Base-by-base conservation (phyloP, 2,888 invertebrate species). In the Adineta ricciae region DNA sequence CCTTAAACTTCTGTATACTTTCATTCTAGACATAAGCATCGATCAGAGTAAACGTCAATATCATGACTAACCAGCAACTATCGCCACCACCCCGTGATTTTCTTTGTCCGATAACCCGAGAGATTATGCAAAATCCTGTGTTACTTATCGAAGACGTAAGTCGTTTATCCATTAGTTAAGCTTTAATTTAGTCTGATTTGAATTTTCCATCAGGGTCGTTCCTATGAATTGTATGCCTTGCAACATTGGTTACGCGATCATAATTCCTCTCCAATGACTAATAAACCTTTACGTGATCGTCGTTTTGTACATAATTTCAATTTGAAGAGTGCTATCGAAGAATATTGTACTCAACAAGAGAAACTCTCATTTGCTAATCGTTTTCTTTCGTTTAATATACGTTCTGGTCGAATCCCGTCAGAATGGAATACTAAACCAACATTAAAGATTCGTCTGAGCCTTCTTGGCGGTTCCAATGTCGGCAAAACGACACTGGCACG, bases 271-370 rank as follows among this genome's bases (percentile, higher is more conserved):
- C 78, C 78, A 24, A 78, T 78, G 78, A 78, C 78, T 11, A 78
- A 78, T 78, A 78, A 78, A 41, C 24, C 41, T 14, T 78, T 78
- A 41, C 38, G n/a, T 41, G 41, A 78, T 78, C 78, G 78, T 41
- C 38, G 41, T 41, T 78, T 78, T 78, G 41, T 78, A 41, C 38
- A 41, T 41, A 78, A 78, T 78, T 78, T n/a, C 41, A 78, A 78
- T 78, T 78, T 78, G 41, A 78, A 78, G 41, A 78, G n/a, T 78
- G 78, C 78, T 41, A 78, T 78, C 41, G 78, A 78, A 78, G 78
- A 78, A 41, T 78, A n/a, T 78, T n/a, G n/a, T 41, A n/a, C 78
- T n/a, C 38, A 78, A 78, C 78, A 41, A 78, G 78, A 78, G n/a
- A 41, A 24, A 41, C n/a, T 41, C n/a, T 78, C 78, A 21, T n/a